These are phyloP conservation scores for Orchesellides sinensis DNA, from an alignment of 2,888 invertebrate genomes.

Conservation along the genomic window DNA sequence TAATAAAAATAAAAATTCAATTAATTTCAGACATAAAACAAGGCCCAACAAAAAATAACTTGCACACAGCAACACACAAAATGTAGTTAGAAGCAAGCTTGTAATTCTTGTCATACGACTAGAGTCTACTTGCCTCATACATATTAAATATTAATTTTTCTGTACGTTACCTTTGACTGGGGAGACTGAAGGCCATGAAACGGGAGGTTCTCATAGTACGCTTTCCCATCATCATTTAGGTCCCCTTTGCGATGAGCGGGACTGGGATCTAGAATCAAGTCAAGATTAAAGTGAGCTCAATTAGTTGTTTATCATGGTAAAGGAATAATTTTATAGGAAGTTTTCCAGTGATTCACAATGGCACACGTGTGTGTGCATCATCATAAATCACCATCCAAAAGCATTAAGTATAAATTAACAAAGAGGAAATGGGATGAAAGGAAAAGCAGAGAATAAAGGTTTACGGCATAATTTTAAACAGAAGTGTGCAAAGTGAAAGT, in stretches of 20 bases:
- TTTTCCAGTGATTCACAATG: slow-evolving; percentile 11
- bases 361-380: not conserved
- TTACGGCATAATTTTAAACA: too few relatives aligned
- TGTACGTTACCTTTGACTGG: slow-evolving; percentile 89
- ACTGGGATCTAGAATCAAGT: slow-evolving; percentile 74
- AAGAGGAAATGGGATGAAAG: slow-evolving; percentile 27
- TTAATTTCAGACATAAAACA: slow-evolving; percentile 59
- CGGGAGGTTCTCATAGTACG: slow-evolving; percentile 94
- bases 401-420: slow-evolving; percentile 9
- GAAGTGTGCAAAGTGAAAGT: too few relatives aligned
- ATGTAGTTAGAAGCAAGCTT: not conserved
- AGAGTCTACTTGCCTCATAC: not conserved
- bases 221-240: slow-evolving; percentile 86
- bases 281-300: slow-evolving; percentile 45
- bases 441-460: slow-evolving; percentile 10
- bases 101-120: not conserved
- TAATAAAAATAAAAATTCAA: slow-evolving; percentile 62
- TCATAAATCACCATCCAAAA: slow-evolving; percentile 45
- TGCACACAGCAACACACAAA: not conserved
- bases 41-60: not conserved
- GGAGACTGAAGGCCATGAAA: slow-evolving; percentile 96
- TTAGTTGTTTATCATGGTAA: not conserved
- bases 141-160: not conserved
- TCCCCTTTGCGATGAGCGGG: slow-evolving; percentile 75
- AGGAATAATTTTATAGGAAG: too few relatives aligned